A percentile compares a stretch with the other conserved stretches of the same genome.
Conservation (phyloP, 2,113 vertebrate species). For the Nannobrachium achirus region DNA sequence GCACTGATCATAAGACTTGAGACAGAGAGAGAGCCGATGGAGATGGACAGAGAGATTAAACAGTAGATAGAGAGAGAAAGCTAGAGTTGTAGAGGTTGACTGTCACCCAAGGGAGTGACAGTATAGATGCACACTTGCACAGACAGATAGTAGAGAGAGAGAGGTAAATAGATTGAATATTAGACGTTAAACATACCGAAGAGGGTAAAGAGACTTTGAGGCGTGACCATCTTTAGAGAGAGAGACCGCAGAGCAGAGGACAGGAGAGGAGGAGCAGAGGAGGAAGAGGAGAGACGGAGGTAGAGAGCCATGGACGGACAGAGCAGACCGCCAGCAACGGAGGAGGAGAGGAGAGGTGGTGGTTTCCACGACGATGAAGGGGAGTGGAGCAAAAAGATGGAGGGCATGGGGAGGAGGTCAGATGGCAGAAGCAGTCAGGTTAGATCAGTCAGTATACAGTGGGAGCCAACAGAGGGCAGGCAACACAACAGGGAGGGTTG, state of each 20-base stretch:
- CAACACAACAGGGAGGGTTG: slow-evolving; percentile 24
- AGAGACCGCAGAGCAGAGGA: slow-evolving; percentile 84
- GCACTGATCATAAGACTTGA: slow-evolving; percentile 28
- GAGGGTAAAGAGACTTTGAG: slow-evolving; percentile 97
- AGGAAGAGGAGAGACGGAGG: slow-evolving; percentile 95
- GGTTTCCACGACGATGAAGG: slow-evolving; percentile 89
- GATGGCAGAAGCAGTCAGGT: slow-evolving; percentile 49
- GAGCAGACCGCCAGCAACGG: slow-evolving; percentile 99
- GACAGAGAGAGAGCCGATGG: slow-evolving; percentile 41
- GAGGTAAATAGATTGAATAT: slow-evolving; percentile 75
- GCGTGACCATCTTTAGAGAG: slow-evolving; percentile 96
- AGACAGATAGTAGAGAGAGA: slow-evolving; percentile 65
- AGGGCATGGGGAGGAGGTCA: slow-evolving; percentile 56
- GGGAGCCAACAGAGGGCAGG: slow-evolving; percentile 71
- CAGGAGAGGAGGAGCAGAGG: slow-evolving; percentile 70
- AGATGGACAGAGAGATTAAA: slow-evolving; percentile 57
- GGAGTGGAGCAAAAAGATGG: slow-evolving; percentile 68
- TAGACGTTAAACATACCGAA: slow-evolving; percentile 94
- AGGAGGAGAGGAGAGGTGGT: slow-evolving; percentile 97
- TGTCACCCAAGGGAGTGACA: slow-evolving; percentile 87
- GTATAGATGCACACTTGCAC: slow-evolving; percentile 62
- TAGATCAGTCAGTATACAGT: slow-evolving; percentile 57
- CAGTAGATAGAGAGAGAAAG: slow-evolving; percentile 78
- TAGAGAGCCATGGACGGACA: slow-evolving; percentile 96
- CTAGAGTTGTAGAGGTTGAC: not conserved